These are phyloP conservation scores for Trissolcus japonicus DNA, from an alignment of 2,888 invertebrate genomes.

Conservation along the genomic window DNA sequence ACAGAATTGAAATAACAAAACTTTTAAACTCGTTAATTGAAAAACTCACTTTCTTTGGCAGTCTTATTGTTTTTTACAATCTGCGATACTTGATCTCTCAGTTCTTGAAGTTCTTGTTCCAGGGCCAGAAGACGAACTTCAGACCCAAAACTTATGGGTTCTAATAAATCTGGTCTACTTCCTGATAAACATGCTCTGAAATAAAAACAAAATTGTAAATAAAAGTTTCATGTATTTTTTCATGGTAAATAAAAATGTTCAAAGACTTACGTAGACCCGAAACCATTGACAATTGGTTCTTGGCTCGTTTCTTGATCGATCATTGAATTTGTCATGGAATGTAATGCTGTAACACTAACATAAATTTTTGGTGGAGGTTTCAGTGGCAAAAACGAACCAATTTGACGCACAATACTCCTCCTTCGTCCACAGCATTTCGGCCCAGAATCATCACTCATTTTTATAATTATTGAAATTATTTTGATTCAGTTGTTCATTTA, in stretches of 20 bases:
- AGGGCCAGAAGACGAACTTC: slow-evolving; percentile 74
- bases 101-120: slow-evolving; percentile 74
- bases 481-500: no score
- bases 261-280: slow-evolving; percentile 55
- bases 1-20: neutral
- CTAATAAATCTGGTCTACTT: slow-evolving; percentile 73
- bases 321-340: slow-evolving; percentile 75
- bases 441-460: slow-evolving; percentile 34
- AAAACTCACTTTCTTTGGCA: slow-evolving; percentile 65
- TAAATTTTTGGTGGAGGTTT: slow-evolving; percentile 74
- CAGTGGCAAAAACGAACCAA: slow-evolving; percentile 73
- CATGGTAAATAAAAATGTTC: neutral
- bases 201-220: slow-evolving; percentile 26
- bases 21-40: neutral
- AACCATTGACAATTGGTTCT: slow-evolving; percentile 65
- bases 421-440: slow-evolving; percentile 72
- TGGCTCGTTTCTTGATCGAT: slow-evolving; percentile 70
- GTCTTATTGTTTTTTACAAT: slow-evolving; percentile 71
- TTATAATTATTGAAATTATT: neutral
- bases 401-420: slow-evolving; percentile 72
- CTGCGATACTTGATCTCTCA: slow-evolving; percentile 72
- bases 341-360: slow-evolving; percentile 73
- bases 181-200: slow-evolving; percentile 67
- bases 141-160: slow-evolving; percentile 74
- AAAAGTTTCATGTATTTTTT: neutral